Conservation (phyloP, 2,888 invertebrate genomes). For the Orgyia antiqua region DNA sequence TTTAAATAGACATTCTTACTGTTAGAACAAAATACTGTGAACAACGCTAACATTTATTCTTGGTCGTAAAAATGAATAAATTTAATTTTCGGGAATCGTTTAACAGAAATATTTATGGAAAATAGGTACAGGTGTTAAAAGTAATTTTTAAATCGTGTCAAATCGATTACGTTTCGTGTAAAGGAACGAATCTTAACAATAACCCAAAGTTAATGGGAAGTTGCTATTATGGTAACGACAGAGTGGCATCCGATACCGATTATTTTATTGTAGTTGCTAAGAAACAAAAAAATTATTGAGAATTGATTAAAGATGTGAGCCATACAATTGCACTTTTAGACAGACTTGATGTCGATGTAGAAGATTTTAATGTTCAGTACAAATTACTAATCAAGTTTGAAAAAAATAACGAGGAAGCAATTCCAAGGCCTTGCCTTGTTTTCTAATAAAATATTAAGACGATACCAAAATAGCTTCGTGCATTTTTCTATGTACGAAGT, state of each 20-base stretch:
- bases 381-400: too few species aligned
- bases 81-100: conserved; percentile 9
- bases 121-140: conserved; percentile 28
- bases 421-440: too few species aligned
- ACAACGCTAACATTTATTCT: conserved; percentile 13
- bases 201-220: conserved; percentile 29
- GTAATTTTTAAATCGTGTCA: conserved; percentile 40
- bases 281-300: conserved; percentile 10
- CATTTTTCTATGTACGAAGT: too few species aligned
- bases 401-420: too few species aligned
- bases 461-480: too few species aligned
- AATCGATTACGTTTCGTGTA: conserved; percentile 44
- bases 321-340: too few species aligned
- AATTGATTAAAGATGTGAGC: too few species aligned
- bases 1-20: conserved; percentile 10
- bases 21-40: conserved; percentile 7
- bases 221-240: conserved; percentile 30
- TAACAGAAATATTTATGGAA: conserved; percentile 19
- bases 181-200: conserved; percentile 43
- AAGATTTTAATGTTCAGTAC: too few species aligned
- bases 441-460: too few species aligned
- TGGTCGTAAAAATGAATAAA: conserved; percentile 11
- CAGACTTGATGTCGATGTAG: too few species aligned
- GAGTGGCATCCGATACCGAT: conserved; percentile 16
- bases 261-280: conserved; percentile 14